These are phyloP conservation scores for Trachops cirrhosus DNA, from an alignment of 2,797 vertebrate species.

Conservation along the genomic window DNA sequence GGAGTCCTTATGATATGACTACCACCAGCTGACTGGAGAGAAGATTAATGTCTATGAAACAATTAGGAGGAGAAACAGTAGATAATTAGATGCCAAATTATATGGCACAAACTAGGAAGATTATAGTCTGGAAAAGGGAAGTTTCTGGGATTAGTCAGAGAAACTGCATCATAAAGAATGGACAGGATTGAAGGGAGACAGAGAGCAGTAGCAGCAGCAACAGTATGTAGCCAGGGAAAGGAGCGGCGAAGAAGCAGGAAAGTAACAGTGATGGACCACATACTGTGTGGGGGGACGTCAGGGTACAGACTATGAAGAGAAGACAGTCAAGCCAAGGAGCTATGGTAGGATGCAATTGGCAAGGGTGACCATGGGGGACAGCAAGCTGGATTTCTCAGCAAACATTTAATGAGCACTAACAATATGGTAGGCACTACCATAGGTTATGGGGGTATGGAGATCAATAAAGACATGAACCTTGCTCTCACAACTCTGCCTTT, in stretches of 20 bases:
- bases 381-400: constrained; percentile 11
- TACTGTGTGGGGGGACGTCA: neutral
- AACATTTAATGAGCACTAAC: neutral
- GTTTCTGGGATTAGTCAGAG: neutral
- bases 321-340: neutral
- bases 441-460: neutral
- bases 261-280: neutral
- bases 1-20: neutral
- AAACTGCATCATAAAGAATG: neutral
- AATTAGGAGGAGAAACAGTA: constrained; percentile 48
- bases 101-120: constrained; percentile 34
- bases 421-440: neutral
- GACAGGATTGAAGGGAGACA: neutral
- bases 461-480: neutral
- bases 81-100: constrained; percentile 25
- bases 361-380: neutral
- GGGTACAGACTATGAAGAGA: neutral
- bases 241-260: neutral
- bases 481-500: neutral
- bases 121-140: constrained; percentile 17
- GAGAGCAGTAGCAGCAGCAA: neutral
- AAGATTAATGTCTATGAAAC: constrained; percentile 23
- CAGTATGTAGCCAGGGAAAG: neutral
- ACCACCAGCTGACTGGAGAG: neutral
- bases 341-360: neutral